A percentile compares a stretch with the other conserved stretches of the same genome.
These are phyloP conservation scores for Polia nebulosa DNA, from an alignment of 2,888 invertebrate genomes.

Conservation along the genomic window DNA sequence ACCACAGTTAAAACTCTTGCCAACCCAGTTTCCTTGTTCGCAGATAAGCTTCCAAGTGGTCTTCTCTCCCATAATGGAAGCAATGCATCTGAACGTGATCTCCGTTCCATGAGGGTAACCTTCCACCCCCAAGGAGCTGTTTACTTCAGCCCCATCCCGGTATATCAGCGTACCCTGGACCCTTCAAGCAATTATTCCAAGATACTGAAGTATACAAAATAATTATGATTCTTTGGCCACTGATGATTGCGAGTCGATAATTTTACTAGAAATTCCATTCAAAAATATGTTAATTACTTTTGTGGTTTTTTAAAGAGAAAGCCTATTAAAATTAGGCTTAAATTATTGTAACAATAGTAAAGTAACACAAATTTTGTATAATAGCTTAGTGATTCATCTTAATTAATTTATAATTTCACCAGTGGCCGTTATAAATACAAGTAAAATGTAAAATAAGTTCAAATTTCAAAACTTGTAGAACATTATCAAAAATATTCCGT, in stretches of 20 bases:
- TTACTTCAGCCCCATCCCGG: slow-evolving; percentile 93
- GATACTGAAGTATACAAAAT: slow-evolving; percentile 36
- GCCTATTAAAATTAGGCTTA: neutral
- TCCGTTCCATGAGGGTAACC: slow-evolving; percentile 95
- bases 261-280: neutral
- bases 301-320: neutral
- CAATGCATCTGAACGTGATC: slow-evolving; percentile 96
- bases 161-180: slow-evolving; percentile 95
- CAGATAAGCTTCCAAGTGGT: slow-evolving; percentile 96
- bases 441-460: slow-evolving; percentile 7
- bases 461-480: slow-evolving; percentile 34
- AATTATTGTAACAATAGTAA: neutral
- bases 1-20: slow-evolving; percentile 95
- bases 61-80: slow-evolving; percentile 95
- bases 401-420: slow-evolving; percentile 12
- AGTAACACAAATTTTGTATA: too few relatives aligned
- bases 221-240: slow-evolving; percentile 40
- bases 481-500: slow-evolving; percentile 31
- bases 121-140: slow-evolving; percentile 92
- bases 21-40: slow-evolving; percentile 96
- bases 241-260: neutral
- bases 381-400: neutral
- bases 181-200: slow-evolving; percentile 79
- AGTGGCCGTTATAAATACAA: slow-evolving; percentile 41
- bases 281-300: neutral